Evolutionary conservation across 2,888 invertebrate species (phyloP).

Genomic region (Neoascia interrupta): DNA sequence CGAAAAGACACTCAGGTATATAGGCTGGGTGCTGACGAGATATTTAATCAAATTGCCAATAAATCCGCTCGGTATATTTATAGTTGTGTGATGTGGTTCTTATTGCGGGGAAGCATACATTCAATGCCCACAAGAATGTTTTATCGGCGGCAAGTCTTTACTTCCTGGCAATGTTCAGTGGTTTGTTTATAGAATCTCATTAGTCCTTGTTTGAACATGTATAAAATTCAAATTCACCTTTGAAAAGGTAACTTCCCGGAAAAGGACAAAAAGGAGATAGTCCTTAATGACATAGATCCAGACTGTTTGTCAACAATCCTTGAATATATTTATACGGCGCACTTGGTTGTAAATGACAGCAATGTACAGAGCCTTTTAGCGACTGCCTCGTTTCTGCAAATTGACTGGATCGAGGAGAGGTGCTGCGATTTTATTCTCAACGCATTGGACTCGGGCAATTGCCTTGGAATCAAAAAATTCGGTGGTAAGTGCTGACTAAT

Average conservation of each 20-base stretch:
- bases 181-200: slow-evolving; percentile 34
- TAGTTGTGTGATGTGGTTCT: slow-evolving; percentile 72
- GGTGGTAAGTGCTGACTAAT: slow-evolving; percentile 62
- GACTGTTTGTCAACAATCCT: slow-evolving; percentile 71
- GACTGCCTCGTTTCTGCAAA: slow-evolving; percentile 72
- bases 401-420: slow-evolving; percentile 72
- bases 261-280: slow-evolving; percentile 71
- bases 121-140: slow-evolving; percentile 72
- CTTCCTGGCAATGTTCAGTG: slow-evolving; percentile 74
- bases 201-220: not conserved
- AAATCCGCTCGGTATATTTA: slow-evolving; percentile 21
- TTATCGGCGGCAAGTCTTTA: slow-evolving; percentile 73
- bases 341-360: slow-evolving; percentile 69
- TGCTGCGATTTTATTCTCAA: slow-evolving; percentile 72
- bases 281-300: slow-evolving; percentile 72
- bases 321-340: slow-evolving; percentile 73
- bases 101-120: slow-evolving; percentile 69
- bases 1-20: slow-evolving; percentile 55
- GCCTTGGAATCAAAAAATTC: slow-evolving; percentile 73
- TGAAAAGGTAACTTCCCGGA: slow-evolving; percentile 72
- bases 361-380: slow-evolving; percentile 71
- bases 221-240: not conserved
- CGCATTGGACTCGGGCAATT: slow-evolving; percentile 71
- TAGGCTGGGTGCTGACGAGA: too few species aligned
- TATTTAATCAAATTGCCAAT: not conserved